Evolutionary conservation across 1,140 invertebrate genomes (phyloP).

Genomic region (Drosophila trapezifrons): DNA sequence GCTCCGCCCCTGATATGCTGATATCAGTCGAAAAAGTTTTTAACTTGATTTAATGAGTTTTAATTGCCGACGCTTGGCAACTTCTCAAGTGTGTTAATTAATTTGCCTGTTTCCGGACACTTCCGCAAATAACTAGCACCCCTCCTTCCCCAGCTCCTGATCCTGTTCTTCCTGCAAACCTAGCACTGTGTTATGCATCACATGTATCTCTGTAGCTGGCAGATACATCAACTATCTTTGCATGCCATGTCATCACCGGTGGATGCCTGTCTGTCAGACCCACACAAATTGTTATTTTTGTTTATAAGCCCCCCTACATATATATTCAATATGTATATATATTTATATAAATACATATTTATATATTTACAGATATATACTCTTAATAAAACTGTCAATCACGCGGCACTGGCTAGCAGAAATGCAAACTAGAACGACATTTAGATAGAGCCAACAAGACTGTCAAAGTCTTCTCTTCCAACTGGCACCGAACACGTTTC

Average conservation of each 20-base stretch:
- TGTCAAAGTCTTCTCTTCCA: slow-evolving; percentile 49
- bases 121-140: slow-evolving; percentile 22
- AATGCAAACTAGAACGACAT: slow-evolving; percentile 47
- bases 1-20: slow-evolving; percentile 29
- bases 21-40: slow-evolving; percentile 63
- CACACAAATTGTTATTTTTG: slow-evolving; percentile 47
- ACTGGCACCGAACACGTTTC: slow-evolving; percentile 22
- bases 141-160: no score
- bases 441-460: slow-evolving; percentile 53
- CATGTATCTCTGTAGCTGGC: slow-evolving; percentile 50
- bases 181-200: slow-evolving; percentile 8
- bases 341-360: background rate
- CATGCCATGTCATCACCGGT: slow-evolving; percentile 48
- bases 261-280: slow-evolving; percentile 47
- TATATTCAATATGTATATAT: background rate
- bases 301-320: slow-evolving; percentile 4
- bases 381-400: slow-evolving; percentile 77
- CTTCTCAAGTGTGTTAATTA: slow-evolving; percentile 74
- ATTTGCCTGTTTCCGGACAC: slow-evolving; percentile 49
- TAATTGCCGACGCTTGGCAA: slow-evolving; percentile 74
- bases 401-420: slow-evolving; percentile 24
- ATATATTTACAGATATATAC: slow-evolving; percentile 23
- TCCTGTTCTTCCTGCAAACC: no score
- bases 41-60: slow-evolving; percentile 82
- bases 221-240: slow-evolving; percentile 56